Evolutionary conservation across 2,888 invertebrate genomes (phyloP), one percentile per base, ranked within the genome.

Genomic region (Eupithecia subfuscata): DNA sequence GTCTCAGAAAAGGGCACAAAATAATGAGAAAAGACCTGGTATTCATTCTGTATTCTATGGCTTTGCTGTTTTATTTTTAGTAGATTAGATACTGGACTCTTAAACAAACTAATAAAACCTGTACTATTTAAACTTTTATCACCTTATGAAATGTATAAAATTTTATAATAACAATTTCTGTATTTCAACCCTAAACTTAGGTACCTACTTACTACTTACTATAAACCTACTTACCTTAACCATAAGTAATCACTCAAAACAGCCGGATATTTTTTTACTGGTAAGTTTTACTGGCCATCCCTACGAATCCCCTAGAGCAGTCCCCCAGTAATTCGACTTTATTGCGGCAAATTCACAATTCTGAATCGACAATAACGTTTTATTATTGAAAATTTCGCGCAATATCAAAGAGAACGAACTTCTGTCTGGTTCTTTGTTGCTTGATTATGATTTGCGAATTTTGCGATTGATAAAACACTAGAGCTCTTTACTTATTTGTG

Each of bases 291-390:
- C 30, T 30, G 30, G 2, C 12, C 71, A 48, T 25, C 70, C 70
- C 67, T 73, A 70, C 6, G 14, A 60, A 60, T 25, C 60, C 60
- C 43, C n/a, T 22, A 14, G 64, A 64, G 34, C 64, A 60, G 70
- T 69, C 75, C 56, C 67, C 65, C 67, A 67, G 75, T 69, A 69
- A 71, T 71, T 70, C 67, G 45, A 48, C 64, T 63, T 70, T 67
- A 73, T 75, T 67, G 48, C 72, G 60, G 73, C 56, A 72, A 76
- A 77, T 74, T 77, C 75, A 70, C 71, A 71, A 78, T 75, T 73
- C 67, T 68, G 74, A 78, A 79, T 78, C 71, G 69, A 78, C 77
- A 76, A 80, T 77, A 76, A 78, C 74, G 77, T 78, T 78, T 81
- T 78, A 78, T 78, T 79, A 79, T 75, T 75, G 73, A 73, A 77